These are phyloP conservation scores for Delichon dasypus DNA, from an alignment of 2,797 vertebrate genomes.

Conservation along the genomic window DNA sequence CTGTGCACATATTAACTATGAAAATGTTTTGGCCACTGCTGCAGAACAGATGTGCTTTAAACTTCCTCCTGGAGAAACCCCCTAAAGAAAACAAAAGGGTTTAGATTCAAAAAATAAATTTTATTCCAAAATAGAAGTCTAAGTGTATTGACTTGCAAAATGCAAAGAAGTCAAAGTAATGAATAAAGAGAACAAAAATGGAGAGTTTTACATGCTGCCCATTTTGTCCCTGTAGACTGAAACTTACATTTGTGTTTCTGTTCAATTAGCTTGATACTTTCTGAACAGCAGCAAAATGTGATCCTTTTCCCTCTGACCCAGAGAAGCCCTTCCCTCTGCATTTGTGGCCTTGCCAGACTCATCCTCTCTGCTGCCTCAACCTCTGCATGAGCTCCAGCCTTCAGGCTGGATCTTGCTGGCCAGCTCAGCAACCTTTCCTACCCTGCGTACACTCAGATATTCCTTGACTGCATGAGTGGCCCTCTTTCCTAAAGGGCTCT, in stretches of 20 bases:
- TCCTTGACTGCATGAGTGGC: not conserved
- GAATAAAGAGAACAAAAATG: not conserved
- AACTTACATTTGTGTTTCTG: not conserved
- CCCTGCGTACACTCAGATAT: not conserved
- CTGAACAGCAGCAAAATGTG: not conserved
- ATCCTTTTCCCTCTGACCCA: not conserved
- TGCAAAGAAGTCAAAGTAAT: not conserved
- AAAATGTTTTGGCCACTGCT: not conserved
- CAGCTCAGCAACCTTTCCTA: not conserved
- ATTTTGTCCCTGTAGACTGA: not conserved
- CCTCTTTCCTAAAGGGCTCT: not conserved
- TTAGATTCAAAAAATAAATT: not conserved
- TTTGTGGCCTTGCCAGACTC: not conserved
- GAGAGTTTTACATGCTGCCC: not conserved
- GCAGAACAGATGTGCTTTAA: not conserved
- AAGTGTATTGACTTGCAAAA: not conserved
- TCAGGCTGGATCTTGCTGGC: accelerated
- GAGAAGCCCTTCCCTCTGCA: not conserved
- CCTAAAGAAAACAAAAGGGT: not conserved
- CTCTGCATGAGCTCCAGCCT: not conserved
- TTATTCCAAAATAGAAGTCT: not conserved
- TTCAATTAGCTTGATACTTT: not conserved
- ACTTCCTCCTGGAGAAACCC: not conserved
- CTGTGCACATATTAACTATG: not conserved
- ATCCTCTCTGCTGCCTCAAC: not conserved